phyloP scores from a whole-genome alignment of 92 coral and sea anemone species.

The Galaxea fascicularis region DNA sequence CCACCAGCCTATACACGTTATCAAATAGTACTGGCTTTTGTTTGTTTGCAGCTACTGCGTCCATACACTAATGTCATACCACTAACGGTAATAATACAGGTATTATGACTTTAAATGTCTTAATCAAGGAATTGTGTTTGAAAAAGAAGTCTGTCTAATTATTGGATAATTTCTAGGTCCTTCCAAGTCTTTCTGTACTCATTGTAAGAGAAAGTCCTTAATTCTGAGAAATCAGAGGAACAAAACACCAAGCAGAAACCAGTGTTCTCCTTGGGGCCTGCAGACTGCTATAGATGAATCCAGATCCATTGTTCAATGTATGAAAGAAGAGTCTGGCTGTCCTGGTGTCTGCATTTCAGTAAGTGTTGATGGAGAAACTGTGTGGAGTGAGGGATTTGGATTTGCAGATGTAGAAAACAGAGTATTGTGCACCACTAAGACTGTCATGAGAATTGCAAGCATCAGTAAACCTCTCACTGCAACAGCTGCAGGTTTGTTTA shows the following conservation, averaged over 20 bases:
- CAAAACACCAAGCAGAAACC: not conserved
- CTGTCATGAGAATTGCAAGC: conserved; percentile 98
- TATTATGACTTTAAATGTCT: too few relatives aligned
- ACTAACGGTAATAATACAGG: too few relatives aligned
- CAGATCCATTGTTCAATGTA: conserved; percentile 59
- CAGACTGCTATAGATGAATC: conserved; percentile 77
- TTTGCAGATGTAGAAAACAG: conserved; percentile 94
- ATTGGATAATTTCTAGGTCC: too few relatives aligned
- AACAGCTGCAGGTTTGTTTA: conserved; percentile 81
- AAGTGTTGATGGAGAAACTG: conserved; percentile 85
- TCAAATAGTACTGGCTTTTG: too few relatives aligned
- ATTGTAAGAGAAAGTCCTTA: not conserved
- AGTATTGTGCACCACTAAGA: conserved; percentile 80
- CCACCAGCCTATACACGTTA: too few relatives aligned
- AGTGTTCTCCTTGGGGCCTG: conserved; percentile 18
- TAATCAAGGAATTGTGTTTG: too few relatives aligned
- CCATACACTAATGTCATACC: too few relatives aligned
- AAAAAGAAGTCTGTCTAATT: too few relatives aligned
- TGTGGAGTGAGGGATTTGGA: conserved; percentile 98
- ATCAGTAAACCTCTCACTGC: conserved; percentile 96
- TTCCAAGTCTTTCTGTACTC: too few relatives aligned
- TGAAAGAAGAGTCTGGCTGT: conserved; percentile 85
- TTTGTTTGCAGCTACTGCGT: too few relatives aligned
- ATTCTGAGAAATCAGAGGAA: not conserved
- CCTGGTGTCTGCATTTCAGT: conserved; percentile 91